Evolutionary conservation across 2,888 invertebrate species (phyloP).

Genomic region (Microplitis deprimator): DNA sequence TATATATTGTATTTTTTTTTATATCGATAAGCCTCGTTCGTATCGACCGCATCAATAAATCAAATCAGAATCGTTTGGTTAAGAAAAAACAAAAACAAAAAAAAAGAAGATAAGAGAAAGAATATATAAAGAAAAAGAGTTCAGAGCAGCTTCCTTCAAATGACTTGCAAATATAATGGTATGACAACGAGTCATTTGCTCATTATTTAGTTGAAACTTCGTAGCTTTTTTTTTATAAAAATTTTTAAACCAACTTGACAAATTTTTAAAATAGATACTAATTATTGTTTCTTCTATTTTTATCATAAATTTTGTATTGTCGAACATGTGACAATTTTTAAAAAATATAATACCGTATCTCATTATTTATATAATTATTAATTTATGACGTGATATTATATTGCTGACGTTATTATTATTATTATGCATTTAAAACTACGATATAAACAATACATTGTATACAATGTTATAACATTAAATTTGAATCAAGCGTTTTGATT

Average conservation of each 20-base stretch:
- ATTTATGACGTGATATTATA: not conserved
- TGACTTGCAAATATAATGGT: slow-evolving; percentile 43
- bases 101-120: slow-evolving; percentile 13
- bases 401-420: not conserved
- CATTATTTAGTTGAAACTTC: not conserved
- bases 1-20: slow-evolving; percentile 10
- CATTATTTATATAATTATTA: too few relatives aligned
- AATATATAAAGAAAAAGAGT: slow-evolving; percentile 32
- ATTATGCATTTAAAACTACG: not conserved
- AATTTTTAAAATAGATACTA: too few relatives aligned
- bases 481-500: not conserved
- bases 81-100: slow-evolving; percentile 23
- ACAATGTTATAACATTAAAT: not conserved
- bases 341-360: too few relatives aligned
- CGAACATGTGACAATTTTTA: too few relatives aligned
- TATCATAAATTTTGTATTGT: too few relatives aligned
- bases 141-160: slow-evolving; percentile 42
- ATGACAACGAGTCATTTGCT: slow-evolving; percentile 36
- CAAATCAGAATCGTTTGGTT: slow-evolving; percentile 34
- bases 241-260: not conserved
- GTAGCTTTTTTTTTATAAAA: not conserved
- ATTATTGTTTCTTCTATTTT: too few relatives aligned
- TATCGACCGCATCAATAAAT: slow-evolving; percentile 44
- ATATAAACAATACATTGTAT: not conserved
- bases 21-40: slow-evolving; percentile 28